These are phyloP conservation scores for Bombus superbus DNA, from an alignment of 1,140 invertebrate species.

Conservation along the genomic window DNA sequence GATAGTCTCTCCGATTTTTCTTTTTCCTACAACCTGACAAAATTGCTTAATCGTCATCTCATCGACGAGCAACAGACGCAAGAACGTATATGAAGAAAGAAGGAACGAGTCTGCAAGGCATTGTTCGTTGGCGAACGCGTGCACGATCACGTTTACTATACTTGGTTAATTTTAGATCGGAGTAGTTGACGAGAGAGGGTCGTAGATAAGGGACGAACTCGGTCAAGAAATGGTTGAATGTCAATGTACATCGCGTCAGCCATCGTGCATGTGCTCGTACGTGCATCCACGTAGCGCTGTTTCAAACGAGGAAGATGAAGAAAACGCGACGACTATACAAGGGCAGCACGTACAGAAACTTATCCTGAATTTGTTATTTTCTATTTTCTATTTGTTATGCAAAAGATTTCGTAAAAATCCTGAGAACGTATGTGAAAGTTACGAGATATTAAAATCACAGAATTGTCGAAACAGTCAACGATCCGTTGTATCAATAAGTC, in stretches of 20 bases:
- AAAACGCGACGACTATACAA: neutral
- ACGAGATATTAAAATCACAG: too few species aligned
- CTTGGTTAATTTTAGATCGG: conserved; percentile 56
- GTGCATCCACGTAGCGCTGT: neutral
- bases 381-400: too few species aligned
- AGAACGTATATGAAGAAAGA: neutral
- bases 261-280: neutral
- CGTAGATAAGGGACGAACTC: conserved; percentile 38
- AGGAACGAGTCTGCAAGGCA: neutral
- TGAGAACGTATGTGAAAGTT: too few species aligned
- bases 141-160: conserved; percentile 17
- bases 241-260: conserved; percentile 12
- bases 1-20: neutral
- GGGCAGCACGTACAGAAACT: too few species aligned
- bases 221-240: conserved; percentile 51
- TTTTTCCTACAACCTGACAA: neutral
- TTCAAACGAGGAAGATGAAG: neutral
- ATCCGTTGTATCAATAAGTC: too few species aligned
- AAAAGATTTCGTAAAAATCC: too few species aligned
- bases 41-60: neutral
- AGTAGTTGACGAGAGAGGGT: conserved; percentile 21
- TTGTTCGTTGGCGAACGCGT: neutral
- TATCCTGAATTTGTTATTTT: too few species aligned
- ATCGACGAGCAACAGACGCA: neutral
- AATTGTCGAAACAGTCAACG: too few species aligned